Percentiles rank a stretch among this genome's conserved stretches.
Evolutionary conservation across 1,140 invertebrate species (phyloP).

Genomic region (Zaprionus kolodkinae): DNA sequence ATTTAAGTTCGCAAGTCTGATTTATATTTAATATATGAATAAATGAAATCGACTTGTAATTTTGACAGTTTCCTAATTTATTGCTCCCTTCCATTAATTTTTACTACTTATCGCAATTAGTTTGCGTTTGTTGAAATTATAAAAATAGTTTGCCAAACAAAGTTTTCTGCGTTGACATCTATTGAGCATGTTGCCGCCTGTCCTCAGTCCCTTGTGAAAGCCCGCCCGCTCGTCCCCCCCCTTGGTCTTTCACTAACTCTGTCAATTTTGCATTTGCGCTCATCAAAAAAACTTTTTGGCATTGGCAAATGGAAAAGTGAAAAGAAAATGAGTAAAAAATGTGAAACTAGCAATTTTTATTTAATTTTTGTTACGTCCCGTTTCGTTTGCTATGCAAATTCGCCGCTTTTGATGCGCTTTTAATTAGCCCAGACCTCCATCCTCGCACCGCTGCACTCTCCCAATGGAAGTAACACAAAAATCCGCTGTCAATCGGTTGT

Average conservation of each 20-base stretch:
- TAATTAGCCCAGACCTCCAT: constrained; percentile 59
- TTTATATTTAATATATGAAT: not conserved
- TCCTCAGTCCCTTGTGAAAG: not conserved
- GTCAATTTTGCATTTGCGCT: constrained; percentile 20
- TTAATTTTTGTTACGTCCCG: constrained; percentile 64
- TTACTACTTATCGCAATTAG: constrained; percentile 70
- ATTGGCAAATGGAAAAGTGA: constrained; percentile 63
- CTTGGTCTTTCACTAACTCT: not conserved
- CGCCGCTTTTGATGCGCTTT: constrained; percentile 70
- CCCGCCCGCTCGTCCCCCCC: not conserved
- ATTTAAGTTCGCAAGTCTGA: not conserved
- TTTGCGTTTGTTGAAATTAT: constrained; percentile 72
- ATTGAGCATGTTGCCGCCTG: constrained; percentile 55
- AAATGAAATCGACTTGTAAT: constrained; percentile 18
- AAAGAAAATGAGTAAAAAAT: constrained; percentile 54
- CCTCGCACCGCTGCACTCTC: not conserved
- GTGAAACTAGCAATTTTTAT: constrained; percentile 71
- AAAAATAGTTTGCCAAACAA: constrained; percentile 72
- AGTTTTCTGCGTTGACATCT: constrained; percentile 68
- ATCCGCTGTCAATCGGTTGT: constrained; percentile 68
- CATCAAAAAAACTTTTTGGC: constrained; percentile 63
- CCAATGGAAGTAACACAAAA: constrained; percentile 45
- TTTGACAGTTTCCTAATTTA: constrained; percentile 67
- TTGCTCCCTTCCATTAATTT: constrained; percentile 21
- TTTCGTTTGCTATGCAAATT: constrained; percentile 77